Evolutionary conservation across 2,888 invertebrate species (phyloP), one percentile per base, ranked within the genome.

Genomic region (Hemistola chrysoprasaria): DNA sequence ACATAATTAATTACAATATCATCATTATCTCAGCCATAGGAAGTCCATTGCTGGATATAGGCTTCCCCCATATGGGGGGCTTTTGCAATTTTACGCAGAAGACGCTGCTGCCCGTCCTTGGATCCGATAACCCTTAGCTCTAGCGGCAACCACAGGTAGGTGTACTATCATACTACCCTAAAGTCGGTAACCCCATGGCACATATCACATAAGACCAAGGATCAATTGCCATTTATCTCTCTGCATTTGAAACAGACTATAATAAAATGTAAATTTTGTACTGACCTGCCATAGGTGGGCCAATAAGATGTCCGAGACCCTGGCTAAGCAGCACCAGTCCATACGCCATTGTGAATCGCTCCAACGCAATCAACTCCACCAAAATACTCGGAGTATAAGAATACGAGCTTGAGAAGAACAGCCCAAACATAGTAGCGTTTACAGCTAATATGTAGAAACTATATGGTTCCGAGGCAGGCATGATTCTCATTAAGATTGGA

Each of bases 341-440:
- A 75, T 98, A 98, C 9, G 97, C 97, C 80, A 94, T 95, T 5
- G 98, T 97, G 73, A 98, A 97, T 53, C 95, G 91, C 65, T 97
- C 97, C 68, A 98, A 79, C 2, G 97, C 96, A 27, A 98, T 95
- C 59, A 98, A 85, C 69, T 97, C 94, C 11, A 97, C 96, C 56
- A 98, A 87, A 63, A 98, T 95, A 64, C 97, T 95, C 0, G 97
- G 96, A 0, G 97, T 97, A 59, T 98, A 94, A 0, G 97, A 94
- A 75, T 97, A 98, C 44, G 95, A 96, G 63, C 97, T 97, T 23
- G 97, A 96, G 72, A 98, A 97, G 64, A 95, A 95, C 29, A 98
- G 90, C 0, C 98, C 98, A 71, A 97, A 98, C 24, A 93, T 76
- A 1, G 93, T 92, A 16, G 91, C 92, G 38, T 90, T 88, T 23